phyloP scores from a whole-genome alignment of 2,113 vertebrate genomes.

The Indicator maculatus region DNA sequence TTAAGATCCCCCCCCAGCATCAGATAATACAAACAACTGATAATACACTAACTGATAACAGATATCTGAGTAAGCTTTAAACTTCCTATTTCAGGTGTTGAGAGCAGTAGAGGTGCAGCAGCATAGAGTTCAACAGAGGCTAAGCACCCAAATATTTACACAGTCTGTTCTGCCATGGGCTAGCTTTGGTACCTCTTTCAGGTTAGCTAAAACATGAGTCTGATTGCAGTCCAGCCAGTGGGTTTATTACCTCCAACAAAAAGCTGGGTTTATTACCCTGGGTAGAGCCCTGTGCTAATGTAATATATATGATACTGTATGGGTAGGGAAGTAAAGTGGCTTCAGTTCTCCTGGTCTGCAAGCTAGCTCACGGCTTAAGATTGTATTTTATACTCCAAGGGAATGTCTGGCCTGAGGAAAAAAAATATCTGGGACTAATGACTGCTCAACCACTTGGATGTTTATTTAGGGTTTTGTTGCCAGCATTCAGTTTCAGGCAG shows the following conservation, averaged over 20 bases:
- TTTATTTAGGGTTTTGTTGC: background rate
- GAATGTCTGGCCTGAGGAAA: background rate
- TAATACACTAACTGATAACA: background rate
- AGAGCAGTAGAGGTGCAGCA: background rate
- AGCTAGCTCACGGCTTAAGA: background rate
- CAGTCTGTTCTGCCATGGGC: background rate
- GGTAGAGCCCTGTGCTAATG: background rate
- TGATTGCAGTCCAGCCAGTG: background rate
- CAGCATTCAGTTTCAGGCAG: background rate
- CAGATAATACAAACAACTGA: too few relatives aligned
- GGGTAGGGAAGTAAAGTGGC: background rate
- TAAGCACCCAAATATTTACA: conserved; percentile 9
- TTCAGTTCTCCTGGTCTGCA: conserved; percentile 31
- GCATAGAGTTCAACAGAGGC: background rate
- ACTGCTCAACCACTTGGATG: background rate
- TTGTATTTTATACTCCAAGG: background rate
- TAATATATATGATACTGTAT: background rate
- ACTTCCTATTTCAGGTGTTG: background rate
- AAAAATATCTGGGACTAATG: background rate
- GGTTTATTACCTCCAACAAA: background rate
- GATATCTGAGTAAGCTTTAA: background rate
- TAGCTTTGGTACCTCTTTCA: background rate
- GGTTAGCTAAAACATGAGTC: background rate
- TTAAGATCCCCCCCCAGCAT: background rate
- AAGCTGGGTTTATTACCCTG: background rate